These are phyloP conservation scores for Metopolophium dirhodum DNA, from an alignment of 1,140 invertebrate species.

Conservation along the genomic window DNA sequence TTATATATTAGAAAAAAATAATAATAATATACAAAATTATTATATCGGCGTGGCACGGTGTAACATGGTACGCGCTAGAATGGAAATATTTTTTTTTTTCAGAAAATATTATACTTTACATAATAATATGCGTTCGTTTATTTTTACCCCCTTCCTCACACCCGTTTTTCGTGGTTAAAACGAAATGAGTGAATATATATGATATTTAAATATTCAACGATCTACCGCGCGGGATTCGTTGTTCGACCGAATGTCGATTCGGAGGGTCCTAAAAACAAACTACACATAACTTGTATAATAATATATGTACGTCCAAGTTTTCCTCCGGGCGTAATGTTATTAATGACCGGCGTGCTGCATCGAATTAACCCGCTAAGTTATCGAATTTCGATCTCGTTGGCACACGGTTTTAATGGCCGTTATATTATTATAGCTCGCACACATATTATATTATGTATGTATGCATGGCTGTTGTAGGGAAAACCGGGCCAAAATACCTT, in stretches of 20 bases:
- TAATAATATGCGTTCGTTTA: no score
- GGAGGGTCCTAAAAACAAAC: neutral
- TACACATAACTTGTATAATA: neutral
- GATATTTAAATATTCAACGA: neutral
- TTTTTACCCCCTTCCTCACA: no score
- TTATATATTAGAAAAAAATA: neutral
- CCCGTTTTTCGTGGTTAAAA: neutral
- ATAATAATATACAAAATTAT: neutral
- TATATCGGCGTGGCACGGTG: neutral
- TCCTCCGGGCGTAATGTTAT: neutral
- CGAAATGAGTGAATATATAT: neutral
- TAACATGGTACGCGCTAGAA: neutral
- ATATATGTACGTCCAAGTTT: neutral
- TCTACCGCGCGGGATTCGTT: neutral
- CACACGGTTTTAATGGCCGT: neutral
- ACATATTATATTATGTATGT: neutral
- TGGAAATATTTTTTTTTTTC: neutral
- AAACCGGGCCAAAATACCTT: neutral
- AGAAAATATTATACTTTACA: neutral
- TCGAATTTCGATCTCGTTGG: conserved; percentile 30
- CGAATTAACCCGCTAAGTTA: conserved; percentile 3
- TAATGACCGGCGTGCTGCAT: conserved; percentile 10
- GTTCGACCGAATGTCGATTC: neutral
- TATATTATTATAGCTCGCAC: neutral
- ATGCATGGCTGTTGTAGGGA: neutral